These are phyloP conservation scores for Manis javanica DNA, from an alignment of 2,797 vertebrate species.

Conservation along the genomic window DNA sequence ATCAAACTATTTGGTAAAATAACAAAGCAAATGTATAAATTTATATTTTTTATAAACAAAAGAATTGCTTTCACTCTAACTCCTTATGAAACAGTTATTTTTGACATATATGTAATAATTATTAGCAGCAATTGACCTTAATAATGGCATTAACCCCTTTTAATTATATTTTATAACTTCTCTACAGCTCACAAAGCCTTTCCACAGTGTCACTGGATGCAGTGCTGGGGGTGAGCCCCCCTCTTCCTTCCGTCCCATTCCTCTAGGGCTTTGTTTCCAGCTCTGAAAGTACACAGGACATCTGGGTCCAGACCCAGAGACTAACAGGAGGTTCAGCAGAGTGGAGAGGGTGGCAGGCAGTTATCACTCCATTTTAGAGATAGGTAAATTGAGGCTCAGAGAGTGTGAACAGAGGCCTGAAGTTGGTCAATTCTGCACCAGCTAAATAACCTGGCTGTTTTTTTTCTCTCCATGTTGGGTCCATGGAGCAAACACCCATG, in stretches of 20 bases:
- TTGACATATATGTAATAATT: rapidly evolving
- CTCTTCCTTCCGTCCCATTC: neutral
- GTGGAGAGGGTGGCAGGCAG: neutral
- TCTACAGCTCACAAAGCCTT: neutral
- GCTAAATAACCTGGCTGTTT: neutral
- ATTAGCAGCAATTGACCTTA: neutral
- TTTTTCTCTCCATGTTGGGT: neutral
- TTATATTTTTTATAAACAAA: neutral
- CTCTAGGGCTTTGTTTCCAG: neutral
- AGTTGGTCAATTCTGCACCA: neutral
- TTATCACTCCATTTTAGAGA: neutral
- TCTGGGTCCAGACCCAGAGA: neutral
- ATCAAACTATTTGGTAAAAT: neutral
- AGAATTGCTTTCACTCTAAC: neutral
- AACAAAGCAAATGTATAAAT: too few relatives aligned
- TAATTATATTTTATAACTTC: neutral
- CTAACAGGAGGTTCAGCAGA: neutral
- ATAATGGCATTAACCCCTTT: neutral
- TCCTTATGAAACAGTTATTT: neutral
- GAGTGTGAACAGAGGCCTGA: too few relatives aligned
- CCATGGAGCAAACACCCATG: rapidly evolving
- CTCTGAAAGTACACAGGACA: neutral
- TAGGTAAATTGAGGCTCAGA: neutral
- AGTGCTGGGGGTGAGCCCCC: rapidly evolving
- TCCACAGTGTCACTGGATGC: rapidly evolving